Conservation (phyloP, 64 coral and sea anemone species). For the Montipora sp. region DNA sequence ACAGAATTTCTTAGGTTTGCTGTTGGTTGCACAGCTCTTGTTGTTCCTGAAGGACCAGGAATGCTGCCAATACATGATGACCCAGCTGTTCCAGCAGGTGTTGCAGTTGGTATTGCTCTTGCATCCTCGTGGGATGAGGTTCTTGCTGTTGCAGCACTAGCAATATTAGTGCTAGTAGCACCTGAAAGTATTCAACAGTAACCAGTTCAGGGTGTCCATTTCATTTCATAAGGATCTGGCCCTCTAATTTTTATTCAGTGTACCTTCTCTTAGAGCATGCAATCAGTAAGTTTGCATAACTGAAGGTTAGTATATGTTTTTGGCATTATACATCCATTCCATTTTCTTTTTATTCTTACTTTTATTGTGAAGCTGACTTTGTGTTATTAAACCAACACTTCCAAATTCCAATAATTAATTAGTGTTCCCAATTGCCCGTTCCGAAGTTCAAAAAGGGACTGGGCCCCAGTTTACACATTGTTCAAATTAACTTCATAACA, state of each 20-base stretch:
- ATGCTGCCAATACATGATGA: slow-evolving; percentile 23
- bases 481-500: no score
- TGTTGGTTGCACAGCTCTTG: slow-evolving; percentile 17
- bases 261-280: slow-evolving; percentile 15
- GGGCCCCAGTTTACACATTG: no score
- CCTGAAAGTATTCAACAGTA: slow-evolving; percentile 19
- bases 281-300: slow-evolving; percentile 6
- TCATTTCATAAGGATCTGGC: slow-evolving; percentile 19
- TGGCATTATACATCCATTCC: slow-evolving; percentile 20
- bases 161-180: slow-evolving; percentile 20
- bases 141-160: slow-evolving; percentile 18
- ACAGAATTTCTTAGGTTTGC: slow-evolving; percentile 22
- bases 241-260: slow-evolving; percentile 4
- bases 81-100: slow-evolving; percentile 21
- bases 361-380: slow-evolving; percentile 23
- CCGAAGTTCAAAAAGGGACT: no score
- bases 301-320: slow-evolving; percentile 13
- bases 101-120: slow-evolving; percentile 19
- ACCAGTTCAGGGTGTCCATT: slow-evolving; percentile 18
- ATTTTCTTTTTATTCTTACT: slow-evolving; percentile 18
- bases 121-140: slow-evolving; percentile 18
- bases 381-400: slow-evolving; percentile 23
- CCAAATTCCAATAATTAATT: slow-evolving; percentile 17
- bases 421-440: neutral
- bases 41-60: slow-evolving; percentile 17